phyloP scores from a whole-genome alignment of 1,140 invertebrate genomes.

The Varroa destructor region DNA sequence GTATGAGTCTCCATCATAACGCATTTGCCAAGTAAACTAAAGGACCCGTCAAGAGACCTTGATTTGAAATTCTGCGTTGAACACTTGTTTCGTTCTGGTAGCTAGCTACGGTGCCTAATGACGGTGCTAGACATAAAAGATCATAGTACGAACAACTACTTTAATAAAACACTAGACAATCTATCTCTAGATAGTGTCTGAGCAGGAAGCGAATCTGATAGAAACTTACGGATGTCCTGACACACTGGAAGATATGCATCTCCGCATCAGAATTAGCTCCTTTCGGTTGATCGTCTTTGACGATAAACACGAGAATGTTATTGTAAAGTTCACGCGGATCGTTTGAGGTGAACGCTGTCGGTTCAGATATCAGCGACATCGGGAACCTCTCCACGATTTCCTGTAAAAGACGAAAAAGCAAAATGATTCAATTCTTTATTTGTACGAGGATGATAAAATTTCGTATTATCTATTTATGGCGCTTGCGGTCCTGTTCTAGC shows the following conservation, averaged over 20 bases:
- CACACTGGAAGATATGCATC: conserved; percentile 92
- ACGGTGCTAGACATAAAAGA: too few species aligned
- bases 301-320: conserved; percentile 93
- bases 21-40: too few species aligned
- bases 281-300: conserved; percentile 49
- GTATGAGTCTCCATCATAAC: too few species aligned
- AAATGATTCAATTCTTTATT: not conserved
- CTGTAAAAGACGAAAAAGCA: conserved; percentile 45
- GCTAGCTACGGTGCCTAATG: too few species aligned
- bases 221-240: conserved; percentile 43
- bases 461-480: conserved; percentile 23
- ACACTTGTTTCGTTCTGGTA: not conserved
- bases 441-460: conserved; percentile 3
- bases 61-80: too few species aligned
- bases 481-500: conserved; percentile 30
- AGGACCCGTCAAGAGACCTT: too few species aligned
- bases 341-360: conserved; percentile 88
- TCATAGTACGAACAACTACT: too few species aligned
- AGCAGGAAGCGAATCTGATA: not conserved
- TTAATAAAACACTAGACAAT: too few species aligned
- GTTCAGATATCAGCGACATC: conserved; percentile 74
- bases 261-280: conserved; percentile 51
- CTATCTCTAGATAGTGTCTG: not conserved
- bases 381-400: conserved; percentile 90
- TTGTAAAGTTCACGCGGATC: conserved; percentile 95